These are phyloP conservation scores for Ferdinandea cuprea DNA, from an alignment of 2,888 invertebrate species.

Conservation along the genomic window DNA sequence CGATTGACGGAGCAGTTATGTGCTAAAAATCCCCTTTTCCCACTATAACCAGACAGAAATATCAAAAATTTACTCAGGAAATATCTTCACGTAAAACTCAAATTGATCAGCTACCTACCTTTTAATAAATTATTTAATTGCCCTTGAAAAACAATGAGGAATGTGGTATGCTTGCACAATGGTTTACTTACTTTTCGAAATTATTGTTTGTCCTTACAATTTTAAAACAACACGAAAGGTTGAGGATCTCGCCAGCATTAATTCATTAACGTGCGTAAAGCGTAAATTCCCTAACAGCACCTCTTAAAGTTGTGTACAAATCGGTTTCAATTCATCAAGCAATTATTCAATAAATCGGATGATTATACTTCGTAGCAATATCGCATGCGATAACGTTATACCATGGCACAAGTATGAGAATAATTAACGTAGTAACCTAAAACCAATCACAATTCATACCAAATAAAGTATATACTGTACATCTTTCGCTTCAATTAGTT, in stretches of 20 bases:
- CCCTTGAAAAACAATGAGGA: slow-evolving; percentile 1
- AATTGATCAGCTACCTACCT: background rate
- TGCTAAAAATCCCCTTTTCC: too few relatives aligned
- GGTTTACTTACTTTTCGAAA: background rate
- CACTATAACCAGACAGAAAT: background rate
- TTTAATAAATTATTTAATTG: background rate
- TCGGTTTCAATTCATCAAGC: slow-evolving; percentile 13
- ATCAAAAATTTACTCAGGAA: background rate
- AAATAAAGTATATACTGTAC: too few relatives aligned
- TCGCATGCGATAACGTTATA: slow-evolving; percentile 50
- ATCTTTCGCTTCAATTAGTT: too few relatives aligned
- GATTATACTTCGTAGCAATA: slow-evolving; percentile 30
- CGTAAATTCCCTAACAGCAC: background rate
- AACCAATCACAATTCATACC: slow-evolving; percentile 8
- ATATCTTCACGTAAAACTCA: background rate
- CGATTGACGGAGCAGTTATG: too few relatives aligned
- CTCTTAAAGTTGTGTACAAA: slow-evolving; percentile 26
- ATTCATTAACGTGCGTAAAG: background rate
- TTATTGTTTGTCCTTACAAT: background rate
- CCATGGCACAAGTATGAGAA: slow-evolving; percentile 12
- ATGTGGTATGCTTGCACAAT: background rate
- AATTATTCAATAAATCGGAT: slow-evolving; percentile 58
- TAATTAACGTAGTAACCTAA: slow-evolving; percentile 43
- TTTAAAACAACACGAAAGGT: slow-evolving; percentile 4
- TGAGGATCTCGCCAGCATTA: slow-evolving; percentile 5